A percentile compares a stretch with the other conserved stretches of the same genome.
Conservation (phyloP, 2,888 invertebrate species). For the Ypsolopha sequella region DNA sequence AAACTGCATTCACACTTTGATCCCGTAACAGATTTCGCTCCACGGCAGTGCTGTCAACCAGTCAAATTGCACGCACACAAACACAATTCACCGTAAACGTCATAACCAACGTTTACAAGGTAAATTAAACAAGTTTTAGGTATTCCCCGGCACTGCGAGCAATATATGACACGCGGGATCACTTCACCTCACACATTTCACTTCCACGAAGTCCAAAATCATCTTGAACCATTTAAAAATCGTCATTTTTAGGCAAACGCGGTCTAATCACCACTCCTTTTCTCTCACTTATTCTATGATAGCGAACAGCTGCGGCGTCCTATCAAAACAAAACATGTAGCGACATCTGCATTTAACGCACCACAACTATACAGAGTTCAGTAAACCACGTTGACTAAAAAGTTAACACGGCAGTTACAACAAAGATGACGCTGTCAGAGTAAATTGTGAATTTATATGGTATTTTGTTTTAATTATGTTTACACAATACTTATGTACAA, state of each 20-base stretch:
- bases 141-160: slow-evolving; percentile 43
- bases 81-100: slow-evolving; percentile 56
- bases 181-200: slow-evolving; percentile 38
- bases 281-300: slow-evolving; percentile 67
- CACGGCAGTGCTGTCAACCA: slow-evolving; percentile 54
- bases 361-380: background rate
- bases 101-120: slow-evolving; percentile 61
- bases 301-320: slow-evolving; percentile 67
- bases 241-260: slow-evolving; percentile 56
- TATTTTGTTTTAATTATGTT: no score
- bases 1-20: slow-evolving; percentile 34
- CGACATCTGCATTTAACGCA: slow-evolving; percentile 32
- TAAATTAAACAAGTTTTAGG: slow-evolving; percentile 51
- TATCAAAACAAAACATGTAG: slow-evolving; percentile 60
- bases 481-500: no score
- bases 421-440: background rate
- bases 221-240: slow-evolving; percentile 57
- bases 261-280: slow-evolving; percentile 70
- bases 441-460: background rate
- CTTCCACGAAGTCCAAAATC: slow-evolving; percentile 33
- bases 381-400: no score
- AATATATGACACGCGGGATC: slow-evolving; percentile 39
- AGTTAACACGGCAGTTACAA: no score
- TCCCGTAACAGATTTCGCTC: slow-evolving; percentile 63
- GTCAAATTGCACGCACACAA: slow-evolving; percentile 46